Base-by-base conservation (phyloP, 2,113 vertebrate genomes). In the Climacteris rufus region DNA sequence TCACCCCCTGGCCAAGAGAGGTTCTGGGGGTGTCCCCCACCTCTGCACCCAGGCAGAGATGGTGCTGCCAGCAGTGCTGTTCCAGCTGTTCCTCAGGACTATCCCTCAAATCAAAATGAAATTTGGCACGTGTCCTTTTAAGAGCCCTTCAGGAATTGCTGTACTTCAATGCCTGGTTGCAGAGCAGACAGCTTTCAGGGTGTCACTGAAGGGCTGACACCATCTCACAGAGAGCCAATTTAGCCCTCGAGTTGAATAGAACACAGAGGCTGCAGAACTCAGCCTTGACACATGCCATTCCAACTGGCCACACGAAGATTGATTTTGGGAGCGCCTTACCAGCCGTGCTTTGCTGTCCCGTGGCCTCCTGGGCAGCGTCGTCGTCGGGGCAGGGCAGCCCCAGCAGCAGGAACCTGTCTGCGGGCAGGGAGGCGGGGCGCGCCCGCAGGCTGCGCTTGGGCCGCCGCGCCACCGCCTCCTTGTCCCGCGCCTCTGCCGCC, bases 381-480 rank as follows among this genome's bases (percentile, higher is more conserved):
- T 96, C 59, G 50, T 96, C 90, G 11, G 98, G 94, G 66, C 97
- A 93, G 0, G 97, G 93, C 90, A 97, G 61, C 23, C 96, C 96
- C 17, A 97, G 97, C 64, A 99, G 98, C 24, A 99, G 98, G 20
- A 98, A 98, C 40, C 97, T 99, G 90, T 99, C 99, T 89, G 99
- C 97, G 0, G 99, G 99, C 99, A 99, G 99, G 23, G 99, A 99
- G 15, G 97, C 97, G 2, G 99, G 99, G 37, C 99, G 98, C 2
- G 98, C 97, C 94, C 98, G 99, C 79, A 98, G n/a, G 23, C 97
- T 97, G 15, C 98, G 95, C 3, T 96, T 90, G 0, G 98, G 96
- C 35, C 98, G 97, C 64, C 97, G 96, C 1, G 97, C 94, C 44
- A 97, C 97, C 8, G 95, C 96, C 12, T 97, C 98, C 65, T 93